Percentiles rank a stretch among this genome's conserved stretches.
Evolutionary conservation across 1,140 invertebrate genomes (phyloP).

Genomic region (Trissolcus basalis): DNA sequence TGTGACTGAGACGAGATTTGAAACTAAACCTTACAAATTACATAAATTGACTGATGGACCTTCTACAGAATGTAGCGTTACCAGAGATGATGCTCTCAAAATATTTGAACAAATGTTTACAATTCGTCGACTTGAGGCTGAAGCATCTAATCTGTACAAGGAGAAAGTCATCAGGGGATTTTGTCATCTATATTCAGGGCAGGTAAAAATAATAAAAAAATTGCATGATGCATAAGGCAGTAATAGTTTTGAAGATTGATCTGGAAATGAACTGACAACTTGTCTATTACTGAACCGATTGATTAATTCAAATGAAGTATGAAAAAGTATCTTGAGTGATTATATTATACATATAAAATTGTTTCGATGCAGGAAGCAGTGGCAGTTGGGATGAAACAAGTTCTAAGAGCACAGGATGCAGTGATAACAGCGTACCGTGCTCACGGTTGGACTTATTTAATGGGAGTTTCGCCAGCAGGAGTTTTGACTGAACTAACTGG

Average conservation of each 20-base stretch:
- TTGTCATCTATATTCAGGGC: conserved; percentile 97
- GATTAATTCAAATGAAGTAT: too few relatives aligned
- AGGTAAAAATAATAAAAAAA: conserved; percentile 71
- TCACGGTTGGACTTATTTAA: conserved; percentile 96
- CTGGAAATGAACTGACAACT: too few relatives aligned
- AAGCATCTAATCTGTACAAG: conserved; percentile 96
- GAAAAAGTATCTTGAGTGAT: not conserved
- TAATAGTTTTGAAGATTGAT: too few relatives aligned
- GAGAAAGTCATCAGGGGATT: conserved; percentile 97
- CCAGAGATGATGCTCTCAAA: conserved; percentile 87
- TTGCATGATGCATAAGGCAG: too few relatives aligned
- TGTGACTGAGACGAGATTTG: conserved; percentile 82
- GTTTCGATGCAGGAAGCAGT: conserved; percentile 83
- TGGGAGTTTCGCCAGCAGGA: conserved; percentile 86
- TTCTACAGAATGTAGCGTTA: conserved; percentile 82
- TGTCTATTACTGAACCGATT: too few relatives aligned
- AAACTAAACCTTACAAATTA: conserved; percentile 89
- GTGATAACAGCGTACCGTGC: conserved; percentile 98
- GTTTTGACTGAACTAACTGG: conserved; percentile 96
- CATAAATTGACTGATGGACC: conserved; percentile 93
- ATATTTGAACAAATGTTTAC: conserved; percentile 89
- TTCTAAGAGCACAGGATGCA: conserved; percentile 86
- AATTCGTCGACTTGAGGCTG: conserved; percentile 93
- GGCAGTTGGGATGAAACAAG: conserved; percentile 94
- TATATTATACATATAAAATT: not conserved